Base-by-base conservation (phyloP, 2,113 vertebrate genomes). In the Struthio camelus region DNA sequence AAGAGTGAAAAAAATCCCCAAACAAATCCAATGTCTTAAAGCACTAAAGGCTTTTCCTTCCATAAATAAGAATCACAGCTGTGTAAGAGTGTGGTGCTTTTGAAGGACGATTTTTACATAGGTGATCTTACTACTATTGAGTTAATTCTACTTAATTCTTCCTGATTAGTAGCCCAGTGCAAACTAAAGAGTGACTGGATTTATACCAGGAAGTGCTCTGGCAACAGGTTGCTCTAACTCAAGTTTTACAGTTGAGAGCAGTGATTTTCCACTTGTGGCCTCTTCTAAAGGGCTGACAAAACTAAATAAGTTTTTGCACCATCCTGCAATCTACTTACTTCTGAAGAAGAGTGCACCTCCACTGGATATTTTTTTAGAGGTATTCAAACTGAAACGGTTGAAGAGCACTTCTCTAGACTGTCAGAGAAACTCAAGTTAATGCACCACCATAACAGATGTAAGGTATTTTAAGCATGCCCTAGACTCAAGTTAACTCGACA, bases 1-100 rank as follows among this genome's bases (percentile, higher is more conserved):
- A 85, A 87, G 48, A 70, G 48, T 80, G 91, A 90, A 95, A 87
- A 65, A 84, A 82, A 85, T 75, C 83, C 87, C 80, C 94, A 82
- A 86, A 92, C 80, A 94, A 89, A 88, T 78, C 59, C 51, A 25
- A 61, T 85, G 19, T 89, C 42, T 86, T 89, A 42, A 90, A 90
- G 69, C 4, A 93, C 90, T 85, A 56, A 80, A 87, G 61, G 36
- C 25, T 88, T 92, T 91, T 84, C 42, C 80, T 38, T 89, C 19
- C 15, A 61, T 14, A 89, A 79, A 1, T 32, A 87, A 82, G 32
- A 69, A 13, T 44, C 51, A 87, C 14, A 87, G 30, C 36, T 64
- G 22, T 30, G 6, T 44, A 73, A 84, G 44, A 67, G 20, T 6
- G 5, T 15, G 9, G 2, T 83, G 58, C 20, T 90, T 91, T 70